These are phyloP conservation scores for Prolemur simus DNA, from an alignment of 2,113 vertebrate genomes.

Conservation along the genomic window DNA sequence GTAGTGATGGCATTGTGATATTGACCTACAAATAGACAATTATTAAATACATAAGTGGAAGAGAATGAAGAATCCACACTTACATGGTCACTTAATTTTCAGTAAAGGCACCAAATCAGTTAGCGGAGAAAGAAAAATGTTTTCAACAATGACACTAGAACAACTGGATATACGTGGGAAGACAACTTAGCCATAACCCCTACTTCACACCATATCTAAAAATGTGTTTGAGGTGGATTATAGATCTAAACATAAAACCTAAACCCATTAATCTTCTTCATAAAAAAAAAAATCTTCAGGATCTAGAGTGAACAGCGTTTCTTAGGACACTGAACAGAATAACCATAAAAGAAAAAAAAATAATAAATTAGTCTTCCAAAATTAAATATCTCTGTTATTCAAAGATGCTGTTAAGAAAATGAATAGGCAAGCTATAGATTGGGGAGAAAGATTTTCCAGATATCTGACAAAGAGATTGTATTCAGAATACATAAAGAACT, in stretches of 20 bases:
- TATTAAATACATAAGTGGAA: background rate
- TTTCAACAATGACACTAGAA: background rate
- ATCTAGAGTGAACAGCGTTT: background rate
- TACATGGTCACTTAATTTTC: background rate
- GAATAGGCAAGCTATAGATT: background rate
- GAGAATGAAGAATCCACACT: background rate
- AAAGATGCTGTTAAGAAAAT: background rate
- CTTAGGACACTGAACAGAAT: background rate
- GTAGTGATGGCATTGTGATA: background rate
- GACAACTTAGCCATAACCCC: background rate
- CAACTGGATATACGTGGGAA: background rate
- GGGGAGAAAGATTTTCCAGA: background rate
- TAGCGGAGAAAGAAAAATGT: background rate
- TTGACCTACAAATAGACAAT: background rate
- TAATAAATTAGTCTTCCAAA: background rate
- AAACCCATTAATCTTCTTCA: background rate
- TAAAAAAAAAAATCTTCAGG: background rate
- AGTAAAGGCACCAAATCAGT: background rate
- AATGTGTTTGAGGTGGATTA: background rate
- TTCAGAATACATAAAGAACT: background rate
- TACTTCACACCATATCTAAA: background rate
- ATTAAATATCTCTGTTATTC: background rate
- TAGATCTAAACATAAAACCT: background rate
- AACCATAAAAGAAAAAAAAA: background rate
- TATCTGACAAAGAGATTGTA: background rate